Evolutionary conservation across 2,888 invertebrate genomes (phyloP).

Genomic region (Netelia inedita): DNA sequence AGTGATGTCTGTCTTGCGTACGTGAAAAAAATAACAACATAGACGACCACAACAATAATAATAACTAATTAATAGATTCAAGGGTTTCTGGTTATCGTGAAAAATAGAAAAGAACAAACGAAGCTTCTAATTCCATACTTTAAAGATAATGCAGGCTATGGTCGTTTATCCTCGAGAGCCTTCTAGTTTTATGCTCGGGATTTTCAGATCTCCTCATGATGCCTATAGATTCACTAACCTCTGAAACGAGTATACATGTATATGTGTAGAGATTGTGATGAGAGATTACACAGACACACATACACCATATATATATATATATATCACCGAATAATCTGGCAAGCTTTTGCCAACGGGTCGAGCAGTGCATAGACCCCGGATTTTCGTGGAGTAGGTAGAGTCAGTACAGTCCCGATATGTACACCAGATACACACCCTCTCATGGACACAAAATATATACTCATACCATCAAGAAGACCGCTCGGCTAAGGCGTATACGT

Average conservation of each 20-base stretch:
- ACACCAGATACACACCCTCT: not conserved
- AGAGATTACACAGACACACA: not conserved
- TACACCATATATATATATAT: not conserved
- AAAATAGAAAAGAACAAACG: not conserved
- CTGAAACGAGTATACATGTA: too few species aligned
- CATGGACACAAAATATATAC: slow-evolving; percentile 14
- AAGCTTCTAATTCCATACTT: too few species aligned
- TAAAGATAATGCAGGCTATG: not conserved
- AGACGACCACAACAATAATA: not conserved
- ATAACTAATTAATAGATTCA: slow-evolving; percentile 15
- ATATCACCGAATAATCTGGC: slow-evolving; percentile 5
- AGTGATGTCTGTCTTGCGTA: too few species aligned
- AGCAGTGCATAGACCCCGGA: slow-evolving; percentile 29
- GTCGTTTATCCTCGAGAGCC: slow-evolving; percentile 41
- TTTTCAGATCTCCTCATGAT: slow-evolving; percentile 7
- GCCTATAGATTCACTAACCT: not conserved
- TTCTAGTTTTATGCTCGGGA: slow-evolving; percentile 24
- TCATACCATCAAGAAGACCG: slow-evolving; percentile 9
- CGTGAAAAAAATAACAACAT: too few species aligned
- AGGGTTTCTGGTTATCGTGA: not conserved
- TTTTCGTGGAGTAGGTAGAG: slow-evolving; percentile 20
- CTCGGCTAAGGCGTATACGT: slow-evolving; percentile 39
- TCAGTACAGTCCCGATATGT: not conserved
- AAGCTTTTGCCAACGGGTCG: not conserved
- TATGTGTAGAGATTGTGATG: too few species aligned